Evolutionary conservation across 2,797 vertebrate species (phyloP), one percentile per base, ranked within the genome.

Genomic region (Aplochiton taeniatus): DNA sequence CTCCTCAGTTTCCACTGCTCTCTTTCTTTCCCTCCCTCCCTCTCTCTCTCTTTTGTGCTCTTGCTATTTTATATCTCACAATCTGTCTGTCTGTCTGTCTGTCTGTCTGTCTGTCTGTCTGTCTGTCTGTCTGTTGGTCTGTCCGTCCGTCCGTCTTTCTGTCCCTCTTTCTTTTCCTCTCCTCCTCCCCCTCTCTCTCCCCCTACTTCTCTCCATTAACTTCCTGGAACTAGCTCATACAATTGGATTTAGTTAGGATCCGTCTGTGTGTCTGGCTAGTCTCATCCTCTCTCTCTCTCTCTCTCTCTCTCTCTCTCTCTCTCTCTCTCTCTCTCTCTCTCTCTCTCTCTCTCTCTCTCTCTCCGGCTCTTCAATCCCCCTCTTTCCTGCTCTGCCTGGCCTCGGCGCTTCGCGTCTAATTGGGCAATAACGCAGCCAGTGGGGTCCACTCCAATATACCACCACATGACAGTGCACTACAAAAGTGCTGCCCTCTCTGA

Each of bases 191-290:
- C 51, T 14, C 16, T 56, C 6, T 52, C 18, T 1, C 10, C 7
- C 59, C 31, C 14, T 48, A 41, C 16, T 62, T 31, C 3, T 48
- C 42, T 61, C 52, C 44, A n/a, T 48, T 56, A 58, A 68, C 80
- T 90, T 89, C 83, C 85, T 87, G 87, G 83, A 88, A 83, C 76
- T 75, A 76, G 79, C 81, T 75, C 76, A 65, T 80, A 70, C 85
- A 87, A 88, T 85, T 85, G 87, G 84, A 88, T 91, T 88, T 89
- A 78, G 75, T 80, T 75, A 79, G 75, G 80, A 78, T 49, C 57
- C 45, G 48, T 89, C 81, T 76, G 85, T 81, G 81, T 76, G 85
- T 83, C 87, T 88, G 86, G 87, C 78, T 89, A 87, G 76, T 85
- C 80, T 88, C 86, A 88, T 58, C 51, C 47, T 58, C 54, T 45